Conservation (phyloP, 2,797 vertebrate species). For the Poecilia picta region DNA sequence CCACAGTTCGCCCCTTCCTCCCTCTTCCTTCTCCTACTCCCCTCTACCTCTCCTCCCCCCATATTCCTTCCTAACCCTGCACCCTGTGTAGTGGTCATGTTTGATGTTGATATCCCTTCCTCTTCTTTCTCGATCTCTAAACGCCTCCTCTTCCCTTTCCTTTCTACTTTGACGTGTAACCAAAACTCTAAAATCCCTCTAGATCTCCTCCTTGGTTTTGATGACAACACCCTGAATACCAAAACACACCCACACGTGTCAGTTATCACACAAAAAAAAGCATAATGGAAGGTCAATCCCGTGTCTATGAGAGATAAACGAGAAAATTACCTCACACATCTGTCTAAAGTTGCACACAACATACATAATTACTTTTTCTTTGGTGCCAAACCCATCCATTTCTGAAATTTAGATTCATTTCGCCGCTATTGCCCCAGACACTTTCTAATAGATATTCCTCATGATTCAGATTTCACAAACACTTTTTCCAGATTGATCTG, state of each 20-base stretch:
- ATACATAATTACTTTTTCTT: conserved; percentile 45
- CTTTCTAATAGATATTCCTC: conserved; percentile 25
- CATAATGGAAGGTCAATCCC: conserved; percentile 42
- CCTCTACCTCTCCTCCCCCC: conserved; percentile 68
- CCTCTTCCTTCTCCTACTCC: conserved; percentile 66
- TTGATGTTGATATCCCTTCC: conserved; percentile 86
- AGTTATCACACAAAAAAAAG: conserved; percentile 18
- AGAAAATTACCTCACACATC: conserved; percentile 55
- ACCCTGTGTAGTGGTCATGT: conserved; percentile 90
- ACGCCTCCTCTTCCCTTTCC: conserved; percentile 58
- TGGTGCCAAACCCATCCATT: conserved; percentile 51
- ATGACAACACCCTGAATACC: conserved; percentile 75
- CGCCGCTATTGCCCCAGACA: conserved; percentile 41
- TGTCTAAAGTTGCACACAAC: conserved; percentile 33
- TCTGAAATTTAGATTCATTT: conserved; percentile 29
- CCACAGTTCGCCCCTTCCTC: conserved; percentile 85
- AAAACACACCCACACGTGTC: conserved; percentile 53
- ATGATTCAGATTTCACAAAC: conserved; percentile 37
- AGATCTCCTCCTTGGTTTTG: conserved; percentile 81
- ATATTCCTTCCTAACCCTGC: conserved; percentile 83
- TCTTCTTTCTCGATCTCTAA: conserved; percentile 69
- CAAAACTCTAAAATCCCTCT: conserved; percentile 81
- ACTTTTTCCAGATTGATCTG: conserved; percentile 41
- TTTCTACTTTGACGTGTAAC: conserved; percentile 77
- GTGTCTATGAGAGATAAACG: conserved; percentile 73